Percentiles rank a stretch among this genome's conserved stretches.
phyloP scores from a whole-genome alignment of 2,797 vertebrate species.

The Pipistrellus pipistrellus region DNA sequence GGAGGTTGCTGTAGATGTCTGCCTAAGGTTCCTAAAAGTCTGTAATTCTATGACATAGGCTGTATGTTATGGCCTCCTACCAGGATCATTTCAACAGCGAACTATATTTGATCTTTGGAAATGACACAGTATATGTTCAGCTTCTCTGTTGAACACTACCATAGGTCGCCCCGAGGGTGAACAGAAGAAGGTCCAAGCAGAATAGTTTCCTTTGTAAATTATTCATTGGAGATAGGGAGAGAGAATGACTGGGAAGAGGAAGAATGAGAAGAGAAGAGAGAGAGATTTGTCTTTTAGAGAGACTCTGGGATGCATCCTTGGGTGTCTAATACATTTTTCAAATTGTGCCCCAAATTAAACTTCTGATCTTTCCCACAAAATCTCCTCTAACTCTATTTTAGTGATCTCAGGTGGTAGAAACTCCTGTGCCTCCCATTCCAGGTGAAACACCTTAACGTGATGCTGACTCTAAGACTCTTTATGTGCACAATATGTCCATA shows the following conservation, averaged over 20 bases:
- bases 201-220: neutral
- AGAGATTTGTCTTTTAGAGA: neutral
- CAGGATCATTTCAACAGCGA: slow-evolving; percentile 69
- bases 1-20: slow-evolving; percentile 45
- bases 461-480: neutral
- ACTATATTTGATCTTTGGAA: slow-evolving; percentile 47
- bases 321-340: neutral
- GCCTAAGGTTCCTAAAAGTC: slow-evolving; percentile 33
- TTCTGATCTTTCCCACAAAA: neutral
- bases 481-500: neutral
- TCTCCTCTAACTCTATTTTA: neutral
- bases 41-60: slow-evolving; percentile 25
- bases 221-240: neutral
- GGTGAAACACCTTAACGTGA: neutral
- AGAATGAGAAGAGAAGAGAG: neutral
- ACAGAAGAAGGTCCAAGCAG: neutral
- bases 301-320: neutral
- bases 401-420: neutral
- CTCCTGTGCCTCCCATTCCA: neutral
- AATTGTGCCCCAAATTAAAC: neutral
- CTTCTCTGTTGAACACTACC: slow-evolving; percentile 51
- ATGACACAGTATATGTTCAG: slow-evolving; percentile 66
- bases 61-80: slow-evolving; percentile 67
- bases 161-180: neutral
- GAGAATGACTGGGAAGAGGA: neutral